These are phyloP conservation scores for Pterocles orientalis DNA, from an alignment of 2,113 vertebrate genomes.

Conservation along the genomic window DNA sequence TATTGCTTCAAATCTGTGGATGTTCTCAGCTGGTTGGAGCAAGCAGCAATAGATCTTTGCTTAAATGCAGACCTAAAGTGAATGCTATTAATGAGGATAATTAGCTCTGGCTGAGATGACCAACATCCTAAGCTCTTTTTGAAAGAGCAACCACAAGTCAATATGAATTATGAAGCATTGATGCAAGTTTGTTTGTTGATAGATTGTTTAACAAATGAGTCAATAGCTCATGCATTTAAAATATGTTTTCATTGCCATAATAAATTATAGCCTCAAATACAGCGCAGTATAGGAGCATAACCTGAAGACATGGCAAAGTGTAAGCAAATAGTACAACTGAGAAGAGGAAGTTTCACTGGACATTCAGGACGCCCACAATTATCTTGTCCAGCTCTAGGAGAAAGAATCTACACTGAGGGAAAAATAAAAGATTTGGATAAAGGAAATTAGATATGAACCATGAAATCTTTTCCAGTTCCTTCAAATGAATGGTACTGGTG, in stretches of 20 bases:
- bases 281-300: neutral
- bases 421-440: neutral
- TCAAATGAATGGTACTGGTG: rapidly evolving
- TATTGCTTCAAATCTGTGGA: neutral
- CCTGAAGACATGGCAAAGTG: neutral
- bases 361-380: neutral
- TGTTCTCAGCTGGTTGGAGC: neutral
- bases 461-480: neutral
- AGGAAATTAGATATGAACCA: neutral
- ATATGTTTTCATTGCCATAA: neutral
- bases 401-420: neutral
- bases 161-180: neutral
- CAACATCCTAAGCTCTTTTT: neutral
- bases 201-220: neutral
- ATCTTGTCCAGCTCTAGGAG: neutral
- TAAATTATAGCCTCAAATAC: neutral
- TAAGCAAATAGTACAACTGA: neutral
- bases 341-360: neutral
- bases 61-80: neutral
- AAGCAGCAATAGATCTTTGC: neutral
- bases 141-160: neutral
- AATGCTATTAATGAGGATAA: neutral
- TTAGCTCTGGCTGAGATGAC: neutral
- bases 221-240: neutral
- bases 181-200: neutral